phyloP scores from a whole-genome alignment of 2,888 invertebrate species.

The Phymatocera aterrima region DNA sequence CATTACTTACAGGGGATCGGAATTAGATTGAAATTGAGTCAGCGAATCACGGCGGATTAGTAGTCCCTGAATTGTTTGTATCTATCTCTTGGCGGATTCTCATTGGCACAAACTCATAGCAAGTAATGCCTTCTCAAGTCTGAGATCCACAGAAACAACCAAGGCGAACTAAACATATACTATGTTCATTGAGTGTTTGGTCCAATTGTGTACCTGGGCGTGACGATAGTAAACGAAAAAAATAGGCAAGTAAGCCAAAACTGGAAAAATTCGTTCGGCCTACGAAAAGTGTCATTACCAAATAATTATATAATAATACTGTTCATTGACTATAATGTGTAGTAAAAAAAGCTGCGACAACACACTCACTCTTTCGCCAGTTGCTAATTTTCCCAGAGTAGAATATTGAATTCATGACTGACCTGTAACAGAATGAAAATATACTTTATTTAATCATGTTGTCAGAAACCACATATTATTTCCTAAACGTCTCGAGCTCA shows the following conservation, averaged over 20 bases:
- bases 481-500: constrained; percentile 3
- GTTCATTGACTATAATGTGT: not conserved
- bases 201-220: no score
- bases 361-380: constrained; percentile 19
- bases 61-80: not conserved
- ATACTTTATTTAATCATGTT: constrained; percentile 4
- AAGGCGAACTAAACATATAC: not conserved
- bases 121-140: not conserved
- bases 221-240: no score
- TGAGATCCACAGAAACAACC: not conserved
- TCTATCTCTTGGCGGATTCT: not conserved
- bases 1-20: constrained; percentile 7
- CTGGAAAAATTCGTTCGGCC: not conserved
- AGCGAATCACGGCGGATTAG: constrained; percentile 7
- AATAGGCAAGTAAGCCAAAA: not conserved
- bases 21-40: constrained; percentile 39
- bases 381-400: constrained; percentile 4
- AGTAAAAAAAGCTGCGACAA: constrained; percentile 5
- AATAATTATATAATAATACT: no score
- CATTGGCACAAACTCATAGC: not conserved
- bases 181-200: not conserved
- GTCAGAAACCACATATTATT: not conserved
- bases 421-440: constrained; percentile 45
- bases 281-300: constrained; percentile 1
- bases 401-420: constrained; percentile 35